These are phyloP conservation scores for Hypomesus transpacificus DNA, from an alignment of 2,113 vertebrate genomes.

Conservation along the genomic window DNA sequence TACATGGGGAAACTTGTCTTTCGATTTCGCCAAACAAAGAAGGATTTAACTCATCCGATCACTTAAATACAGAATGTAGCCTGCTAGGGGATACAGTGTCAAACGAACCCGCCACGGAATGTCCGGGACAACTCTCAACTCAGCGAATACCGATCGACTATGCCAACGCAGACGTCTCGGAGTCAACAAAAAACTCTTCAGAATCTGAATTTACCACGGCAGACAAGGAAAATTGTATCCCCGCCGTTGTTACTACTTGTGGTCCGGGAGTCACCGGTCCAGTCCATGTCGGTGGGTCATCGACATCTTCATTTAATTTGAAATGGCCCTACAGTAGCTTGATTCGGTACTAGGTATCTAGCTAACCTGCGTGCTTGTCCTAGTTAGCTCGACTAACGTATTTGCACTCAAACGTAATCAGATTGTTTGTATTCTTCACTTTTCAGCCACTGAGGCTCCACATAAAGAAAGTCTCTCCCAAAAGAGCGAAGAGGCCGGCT, in stretches of 20 bases:
- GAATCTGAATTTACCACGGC: not conserved
- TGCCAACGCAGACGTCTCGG: too few relatives aligned
- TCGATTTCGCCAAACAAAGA: slow-evolving; percentile 23
- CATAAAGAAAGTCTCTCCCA: slow-evolving; percentile 12
- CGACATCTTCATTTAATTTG: too few relatives aligned
- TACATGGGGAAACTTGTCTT: not conserved
- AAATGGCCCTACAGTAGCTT: too few relatives aligned
- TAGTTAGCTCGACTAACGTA: too few relatives aligned
- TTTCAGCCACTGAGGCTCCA: slow-evolving; percentile 32
- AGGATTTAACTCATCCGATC: too few relatives aligned
- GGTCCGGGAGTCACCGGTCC: not conserved
- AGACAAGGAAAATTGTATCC: not conserved
- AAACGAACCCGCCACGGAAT: not conserved
- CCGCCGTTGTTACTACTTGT: not conserved
- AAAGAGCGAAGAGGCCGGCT: not conserved
- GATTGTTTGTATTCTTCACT: too few relatives aligned
- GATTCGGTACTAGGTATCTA: too few relatives aligned
- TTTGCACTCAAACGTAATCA: too few relatives aligned
- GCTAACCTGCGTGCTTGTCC: too few relatives aligned
- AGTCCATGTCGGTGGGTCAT: not conserved
- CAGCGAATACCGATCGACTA: not conserved
- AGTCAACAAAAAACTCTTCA: not conserved
- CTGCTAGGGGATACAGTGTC: too few relatives aligned
- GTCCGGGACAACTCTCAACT: not conserved
- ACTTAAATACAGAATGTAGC: too few relatives aligned